A percentile compares a stretch with the other conserved stretches of the same genome.
Evolutionary conservation across 2,888 invertebrate genomes (phyloP).

Genomic region (Ethmia dodecea): DNA sequence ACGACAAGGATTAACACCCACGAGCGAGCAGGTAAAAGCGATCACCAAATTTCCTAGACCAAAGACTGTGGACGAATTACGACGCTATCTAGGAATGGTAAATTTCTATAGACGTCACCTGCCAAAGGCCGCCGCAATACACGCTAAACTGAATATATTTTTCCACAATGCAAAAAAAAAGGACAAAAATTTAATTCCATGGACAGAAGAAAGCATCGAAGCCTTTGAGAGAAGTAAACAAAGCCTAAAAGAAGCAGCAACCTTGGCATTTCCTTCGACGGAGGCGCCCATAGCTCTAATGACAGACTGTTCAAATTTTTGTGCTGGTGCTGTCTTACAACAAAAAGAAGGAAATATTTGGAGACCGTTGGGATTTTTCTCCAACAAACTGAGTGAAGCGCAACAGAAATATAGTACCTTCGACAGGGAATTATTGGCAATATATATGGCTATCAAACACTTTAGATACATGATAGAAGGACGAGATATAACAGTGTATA

Average conservation of each 20-base stretch:
- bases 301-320: slow-evolving; percentile 27
- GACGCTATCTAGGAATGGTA: slow-evolving; percentile 13
- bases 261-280: slow-evolving; percentile 11
- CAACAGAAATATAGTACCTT: slow-evolving; percentile 11
- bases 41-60: slow-evolving; percentile 14
- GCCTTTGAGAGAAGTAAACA: slow-evolving; percentile 16
- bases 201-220: slow-evolving; percentile 14
- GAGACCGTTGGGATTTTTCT: slow-evolving; percentile 20
- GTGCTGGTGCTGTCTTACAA: slow-evolving; percentile 35
- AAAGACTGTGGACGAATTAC: slow-evolving; percentile 8
- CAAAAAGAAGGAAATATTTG: slow-evolving; percentile 20
- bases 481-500: slow-evolving; percentile 8
- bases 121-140: slow-evolving; percentile 2
- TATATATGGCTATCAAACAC: slow-evolving; percentile 14
- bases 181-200: slow-evolving; percentile 19
- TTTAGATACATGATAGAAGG: slow-evolving; percentile 9
- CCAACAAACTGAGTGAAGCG: slow-evolving; percentile 31
- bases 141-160: slow-evolving; percentile 11
- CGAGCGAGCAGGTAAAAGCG: slow-evolving; percentile 12
- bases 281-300: slow-evolving; percentile 19
- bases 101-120: slow-evolving; percentile 14
- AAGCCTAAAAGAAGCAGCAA: slow-evolving; percentile 12
- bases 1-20: slow-evolving; percentile 7
- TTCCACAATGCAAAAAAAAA: slow-evolving; percentile 17
- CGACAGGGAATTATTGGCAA: slow-evolving; percentile 16